These are phyloP conservation scores for Hemistola chrysoprasaria DNA, from an alignment of 2,888 invertebrate genomes.

Conservation along the genomic window DNA sequence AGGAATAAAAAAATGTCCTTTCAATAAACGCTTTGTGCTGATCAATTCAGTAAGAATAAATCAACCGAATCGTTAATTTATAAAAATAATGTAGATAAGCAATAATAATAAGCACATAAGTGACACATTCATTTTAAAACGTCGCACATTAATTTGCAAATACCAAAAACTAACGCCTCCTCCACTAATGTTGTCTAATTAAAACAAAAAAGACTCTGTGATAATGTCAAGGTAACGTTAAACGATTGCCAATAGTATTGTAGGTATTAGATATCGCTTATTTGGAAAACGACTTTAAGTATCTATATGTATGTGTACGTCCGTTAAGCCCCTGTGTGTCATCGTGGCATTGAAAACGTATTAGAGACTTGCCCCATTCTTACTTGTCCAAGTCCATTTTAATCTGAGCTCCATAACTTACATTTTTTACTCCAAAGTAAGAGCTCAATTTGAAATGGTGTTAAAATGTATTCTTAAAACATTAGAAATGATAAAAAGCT, in stretches of 20 bases:
- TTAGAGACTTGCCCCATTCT: constrained; percentile 29
- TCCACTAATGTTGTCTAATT: constrained; percentile 12
- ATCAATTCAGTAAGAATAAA: too few species aligned
- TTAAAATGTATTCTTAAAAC: constrained; percentile 7
- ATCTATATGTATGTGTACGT: too few species aligned
- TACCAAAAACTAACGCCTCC: too few species aligned
- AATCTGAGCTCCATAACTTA: constrained; percentile 4
- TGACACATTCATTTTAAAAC: too few species aligned
- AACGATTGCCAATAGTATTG: constrained; percentile 12
- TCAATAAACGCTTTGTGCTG: too few species aligned
- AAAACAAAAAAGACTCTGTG: constrained; percentile 15
- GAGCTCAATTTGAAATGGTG: constrained; percentile 14
- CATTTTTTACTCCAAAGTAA: background rate
- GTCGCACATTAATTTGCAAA: too few species aligned
- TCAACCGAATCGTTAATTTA: too few species aligned
- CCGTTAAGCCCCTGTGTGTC: constrained; percentile 23
- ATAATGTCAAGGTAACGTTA: constrained; percentile 53
- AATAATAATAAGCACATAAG: too few species aligned
- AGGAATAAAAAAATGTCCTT: too few species aligned
- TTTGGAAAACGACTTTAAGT: constrained; percentile 27
- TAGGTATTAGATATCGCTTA: constrained; percentile 10
- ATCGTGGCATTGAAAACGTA: constrained; percentile 46
- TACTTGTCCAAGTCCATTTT: constrained; percentile 12
- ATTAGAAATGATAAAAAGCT: constrained; percentile 10
- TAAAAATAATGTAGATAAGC: too few species aligned